Evolutionary conservation across 2,797 vertebrate genomes (phyloP).

Genomic region (Botia kubotai): DNA sequence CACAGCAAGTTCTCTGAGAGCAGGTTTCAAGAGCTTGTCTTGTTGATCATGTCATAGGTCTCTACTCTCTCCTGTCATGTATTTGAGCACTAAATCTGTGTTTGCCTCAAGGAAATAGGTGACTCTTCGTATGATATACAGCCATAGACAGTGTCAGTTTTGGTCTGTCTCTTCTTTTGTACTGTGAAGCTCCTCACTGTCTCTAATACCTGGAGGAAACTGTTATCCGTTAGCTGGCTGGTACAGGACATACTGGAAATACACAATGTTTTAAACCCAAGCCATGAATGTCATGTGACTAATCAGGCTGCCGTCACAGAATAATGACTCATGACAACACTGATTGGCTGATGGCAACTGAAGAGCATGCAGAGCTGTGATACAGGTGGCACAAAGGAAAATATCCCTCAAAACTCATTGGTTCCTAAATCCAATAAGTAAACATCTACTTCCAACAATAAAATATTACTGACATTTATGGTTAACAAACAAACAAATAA

Average conservation of each 20-base stretch:
- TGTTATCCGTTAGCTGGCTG: not conserved
- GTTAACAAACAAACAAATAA: too few relatives aligned
- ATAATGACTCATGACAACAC: too few relatives aligned
- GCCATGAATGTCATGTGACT: not conserved
- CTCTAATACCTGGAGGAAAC: not conserved
- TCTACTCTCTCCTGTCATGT: conserved; percentile 19
- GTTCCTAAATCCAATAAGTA: too few relatives aligned
- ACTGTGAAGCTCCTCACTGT: not conserved
- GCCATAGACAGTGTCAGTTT: not conserved
- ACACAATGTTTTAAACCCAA: not conserved
- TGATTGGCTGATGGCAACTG: too few relatives aligned
- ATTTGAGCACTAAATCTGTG: conserved; percentile 30
- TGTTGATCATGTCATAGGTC: conserved; percentile 23
- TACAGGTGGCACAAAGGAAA: too few relatives aligned
- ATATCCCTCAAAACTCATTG: too few relatives aligned
- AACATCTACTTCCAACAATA: too few relatives aligned
- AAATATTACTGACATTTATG: too few relatives aligned
- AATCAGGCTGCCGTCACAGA: not conserved
- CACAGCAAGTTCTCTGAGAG: conserved; percentile 10
- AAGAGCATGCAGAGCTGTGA: too few relatives aligned
- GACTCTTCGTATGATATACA: not conserved
- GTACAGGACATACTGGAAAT: not conserved
- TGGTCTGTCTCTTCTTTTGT: not conserved
- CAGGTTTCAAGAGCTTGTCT: conserved; percentile 24
- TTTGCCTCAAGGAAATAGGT: not conserved